Base-by-base conservation (phyloP, 2,113 vertebrate genomes). In the Gymnarchus niloticus region DNA sequence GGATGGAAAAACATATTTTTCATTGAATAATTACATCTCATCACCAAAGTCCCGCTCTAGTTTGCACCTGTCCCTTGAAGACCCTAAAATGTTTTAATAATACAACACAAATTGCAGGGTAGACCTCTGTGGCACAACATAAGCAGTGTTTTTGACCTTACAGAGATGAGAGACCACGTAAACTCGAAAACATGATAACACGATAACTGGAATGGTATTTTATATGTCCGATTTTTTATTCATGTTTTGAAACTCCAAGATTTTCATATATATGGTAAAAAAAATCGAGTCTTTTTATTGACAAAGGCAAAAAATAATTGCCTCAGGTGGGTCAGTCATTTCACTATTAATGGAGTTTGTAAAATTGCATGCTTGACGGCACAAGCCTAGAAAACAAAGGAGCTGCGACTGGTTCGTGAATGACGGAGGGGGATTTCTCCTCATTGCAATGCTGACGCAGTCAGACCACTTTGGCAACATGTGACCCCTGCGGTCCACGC, bases 11-110 rank as follows among this genome's bases (percentile, higher is more conserved):
- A 46, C 25, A 77, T 9, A 80, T 80, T 76, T 83, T 57, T 83
- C 82, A 57, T 48, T 76, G 25, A 54, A 82, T 52, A 65, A 76
- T 85, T 85, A 51, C 49, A 61, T 52, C 33, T 41, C 37, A n/a
- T 46, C 41, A 76, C 65, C 33, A 5, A 85, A 84, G 49, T n/a
- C n/a, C 37, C 2, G 6, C 28, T 33, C 33, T 23, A n/a, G 10
- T 69, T 51, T 44, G 84, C 25, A 33, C 51, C 28, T 54, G 82
- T 85, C 44, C 25, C 51, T 52, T 77, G 51, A 17, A 56, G 37
- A 54, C 59, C 81, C 69, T 69, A 83, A 83, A 78, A 59, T 1
- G 59, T 33, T 65, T 51, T 41, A 54, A 48, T 78, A 73, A 51
- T 14, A 41, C 23, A 73, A 21, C 76, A 48, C 23, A 48, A 48